Base-by-base conservation (phyloP, 2,888 invertebrate genomes). In the Synergus laeviventris region DNA sequence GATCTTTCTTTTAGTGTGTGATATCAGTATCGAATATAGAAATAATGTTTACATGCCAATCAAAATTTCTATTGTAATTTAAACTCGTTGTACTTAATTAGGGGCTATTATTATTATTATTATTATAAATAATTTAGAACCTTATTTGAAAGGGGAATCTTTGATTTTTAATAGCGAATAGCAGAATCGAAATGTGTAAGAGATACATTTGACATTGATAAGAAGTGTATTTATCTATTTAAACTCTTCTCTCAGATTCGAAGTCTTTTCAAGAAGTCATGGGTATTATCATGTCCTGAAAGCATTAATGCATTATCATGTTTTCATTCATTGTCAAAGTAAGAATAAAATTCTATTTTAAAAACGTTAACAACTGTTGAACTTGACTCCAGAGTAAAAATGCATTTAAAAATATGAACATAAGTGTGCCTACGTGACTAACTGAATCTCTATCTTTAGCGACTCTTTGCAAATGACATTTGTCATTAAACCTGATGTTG, bases 391-490 rank as follows among this genome's bases (percentile, higher is more conserved):
- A 49, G 54, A 18, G 9, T 54, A 54, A 70, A 70, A 70, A 70
- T 49, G 49, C n/a, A 24, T 31, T 31, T 31, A 31, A 2, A 49
- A 49, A 49, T n/a, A 31, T 70, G 36, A 70, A 49, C 49, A 70
- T 36, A 66, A 70, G 31, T 49, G 11, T 31, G 70, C 36, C 42
- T 70, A 70, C 70, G 70, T 70, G 70, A 70, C 70, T 36, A 16
- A 49, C 12, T 36, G 31, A 49, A 49, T 36, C 38, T n/a, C 18
- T 38, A 39, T n/a, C 62, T n/a, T 39, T 1, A n/a, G 62, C 38
- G 12, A 62, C 38, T 62, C n/a, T 12, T 42, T 42, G 42, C 14
- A 42, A 12, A 39, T 39, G 31, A 45, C 45, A 45, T 49, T 49
- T 70, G 45, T 31, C 70, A 70, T 49, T 11, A n/a, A 70, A 49